These are phyloP conservation scores for Melanotus villosus DNA, from an alignment of 2,888 invertebrate genomes.

Conservation along the genomic window DNA sequence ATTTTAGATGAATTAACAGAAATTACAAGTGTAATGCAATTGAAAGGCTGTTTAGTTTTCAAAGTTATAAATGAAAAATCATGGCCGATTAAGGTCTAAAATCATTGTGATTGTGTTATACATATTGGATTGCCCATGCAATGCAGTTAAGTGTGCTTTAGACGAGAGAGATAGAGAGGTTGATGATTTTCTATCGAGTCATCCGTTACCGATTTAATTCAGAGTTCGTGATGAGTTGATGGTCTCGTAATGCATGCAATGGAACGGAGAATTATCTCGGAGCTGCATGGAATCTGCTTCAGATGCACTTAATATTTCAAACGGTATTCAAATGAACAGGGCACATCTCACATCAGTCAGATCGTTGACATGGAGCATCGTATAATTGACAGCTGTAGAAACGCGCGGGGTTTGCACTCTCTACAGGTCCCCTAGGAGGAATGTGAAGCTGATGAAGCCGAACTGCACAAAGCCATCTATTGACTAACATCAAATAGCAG, in stretches of 20 bases:
- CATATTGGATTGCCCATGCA: no score
- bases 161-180: no score
- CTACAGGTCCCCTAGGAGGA: constrained; percentile 44
- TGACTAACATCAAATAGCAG: constrained; percentile 63
- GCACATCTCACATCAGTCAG: constrained; percentile 63
- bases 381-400: constrained; percentile 65
- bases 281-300: constrained; percentile 37
- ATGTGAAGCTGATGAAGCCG: constrained; percentile 52
- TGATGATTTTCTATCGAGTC: not conserved
- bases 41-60: no score
- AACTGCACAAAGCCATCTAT: constrained; percentile 62
- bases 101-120: no score
- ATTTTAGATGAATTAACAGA: no score
- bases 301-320: constrained; percentile 57
- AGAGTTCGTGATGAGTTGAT: not conserved
- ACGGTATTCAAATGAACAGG: constrained; percentile 63
- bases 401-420: constrained; percentile 49
- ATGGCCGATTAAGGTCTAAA: no score
- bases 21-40: no score
- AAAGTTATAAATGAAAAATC: no score
- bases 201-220: constrained; percentile 12
- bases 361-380: constrained; percentile 61
- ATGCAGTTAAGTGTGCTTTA: no score
- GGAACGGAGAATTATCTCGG: constrained; percentile 33
- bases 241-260: constrained; percentile 17